Evolutionary conservation across 2,888 invertebrate species (phyloP).

Genomic region (Mycalesis mineus): DNA sequence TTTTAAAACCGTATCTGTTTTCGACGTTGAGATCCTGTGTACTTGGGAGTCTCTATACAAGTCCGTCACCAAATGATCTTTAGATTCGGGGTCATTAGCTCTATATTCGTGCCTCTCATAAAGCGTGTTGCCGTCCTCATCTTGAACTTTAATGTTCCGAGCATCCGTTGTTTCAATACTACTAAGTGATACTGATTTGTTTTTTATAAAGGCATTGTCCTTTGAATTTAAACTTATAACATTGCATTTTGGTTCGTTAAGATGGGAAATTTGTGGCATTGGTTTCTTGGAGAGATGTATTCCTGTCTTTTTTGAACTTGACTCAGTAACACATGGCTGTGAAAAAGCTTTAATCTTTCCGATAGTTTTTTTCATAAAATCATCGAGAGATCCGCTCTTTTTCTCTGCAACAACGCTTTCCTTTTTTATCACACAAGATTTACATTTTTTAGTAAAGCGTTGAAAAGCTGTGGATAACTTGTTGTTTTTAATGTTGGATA

Average conservation of each 20-base stretch:
- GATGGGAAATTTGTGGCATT: conserved; percentile 33
- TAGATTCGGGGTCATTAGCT: conserved; percentile 19
- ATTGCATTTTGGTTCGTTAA: conserved; percentile 28
- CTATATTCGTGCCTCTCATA: conserved; percentile 53
- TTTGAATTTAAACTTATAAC: conserved; percentile 39
- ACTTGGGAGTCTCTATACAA: conserved; percentile 46
- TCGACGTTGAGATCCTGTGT: conserved; percentile 41
- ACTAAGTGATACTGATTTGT: conserved; percentile 43
- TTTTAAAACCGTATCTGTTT: conserved; percentile 33
- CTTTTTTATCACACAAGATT: conserved; percentile 7
- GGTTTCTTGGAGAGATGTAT: conserved; percentile 44
- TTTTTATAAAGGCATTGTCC: conserved; percentile 44
- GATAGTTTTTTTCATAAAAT: conserved; percentile 12
- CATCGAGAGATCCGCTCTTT: conserved; percentile 22
- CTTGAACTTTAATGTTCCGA: conserved; percentile 48
- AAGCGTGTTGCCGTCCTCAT: conserved; percentile 51
- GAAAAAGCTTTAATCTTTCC: conserved; percentile 5
- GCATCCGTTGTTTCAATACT: conserved; percentile 48
- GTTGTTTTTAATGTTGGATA: too few relatives aligned
- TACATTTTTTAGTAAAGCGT: background rate
- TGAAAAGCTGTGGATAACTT: conserved; percentile 8
- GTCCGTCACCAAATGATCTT: conserved; percentile 37
- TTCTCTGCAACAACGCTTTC: background rate
- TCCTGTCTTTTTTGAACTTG: conserved; percentile 34
- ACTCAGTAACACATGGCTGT: background rate